Percentiles rank a stretch among this genome's conserved stretches.
Conservation (phyloP, 2,797 vertebrate genomes). For the Neostethus bicornis region DNA sequence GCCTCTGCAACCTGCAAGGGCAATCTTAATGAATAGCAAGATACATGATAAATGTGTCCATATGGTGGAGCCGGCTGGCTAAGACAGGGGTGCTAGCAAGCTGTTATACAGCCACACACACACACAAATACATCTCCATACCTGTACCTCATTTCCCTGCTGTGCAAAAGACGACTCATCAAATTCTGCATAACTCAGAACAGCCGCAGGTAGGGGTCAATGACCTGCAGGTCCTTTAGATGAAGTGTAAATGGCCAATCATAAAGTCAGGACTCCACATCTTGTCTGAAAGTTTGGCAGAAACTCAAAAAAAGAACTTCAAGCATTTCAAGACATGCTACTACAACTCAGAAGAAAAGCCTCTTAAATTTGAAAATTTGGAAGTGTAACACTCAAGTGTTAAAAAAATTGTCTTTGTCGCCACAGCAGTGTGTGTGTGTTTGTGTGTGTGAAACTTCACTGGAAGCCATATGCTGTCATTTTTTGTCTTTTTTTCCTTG, state of each 20-base stretch:
- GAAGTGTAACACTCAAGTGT: constrained; percentile 59
- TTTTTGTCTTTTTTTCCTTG: constrained; percentile 62
- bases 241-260: constrained; percentile 59
- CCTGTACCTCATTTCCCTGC: constrained; percentile 54
- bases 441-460: constrained; percentile 40
- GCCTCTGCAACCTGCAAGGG: constrained; percentile 78
- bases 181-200: constrained; percentile 58
- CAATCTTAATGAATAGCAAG: constrained; percentile 81
- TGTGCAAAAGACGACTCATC: constrained; percentile 67
- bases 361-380: constrained; percentile 65
- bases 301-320: constrained; percentile 49
- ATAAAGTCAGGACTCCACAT: constrained; percentile 61
- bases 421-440: constrained; percentile 26
- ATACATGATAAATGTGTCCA: constrained; percentile 85
- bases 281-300: constrained; percentile 67
- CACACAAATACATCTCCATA: constrained; percentile 28
- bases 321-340: constrained; percentile 26
- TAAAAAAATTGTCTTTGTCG: constrained; percentile 58
- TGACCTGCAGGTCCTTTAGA: constrained; percentile 73
- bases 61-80: constrained; percentile 82
- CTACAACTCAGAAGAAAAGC: constrained; percentile 50
- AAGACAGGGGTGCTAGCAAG: constrained; percentile 75
- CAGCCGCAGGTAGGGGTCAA: constrained; percentile 75
- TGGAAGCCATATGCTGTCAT: constrained; percentile 73
- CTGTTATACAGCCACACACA: constrained; percentile 46